Evolutionary conservation across 2,113 vertebrate species (phyloP), one percentile per base, ranked within the genome.

Genomic region (Tetrao urogallus): DNA sequence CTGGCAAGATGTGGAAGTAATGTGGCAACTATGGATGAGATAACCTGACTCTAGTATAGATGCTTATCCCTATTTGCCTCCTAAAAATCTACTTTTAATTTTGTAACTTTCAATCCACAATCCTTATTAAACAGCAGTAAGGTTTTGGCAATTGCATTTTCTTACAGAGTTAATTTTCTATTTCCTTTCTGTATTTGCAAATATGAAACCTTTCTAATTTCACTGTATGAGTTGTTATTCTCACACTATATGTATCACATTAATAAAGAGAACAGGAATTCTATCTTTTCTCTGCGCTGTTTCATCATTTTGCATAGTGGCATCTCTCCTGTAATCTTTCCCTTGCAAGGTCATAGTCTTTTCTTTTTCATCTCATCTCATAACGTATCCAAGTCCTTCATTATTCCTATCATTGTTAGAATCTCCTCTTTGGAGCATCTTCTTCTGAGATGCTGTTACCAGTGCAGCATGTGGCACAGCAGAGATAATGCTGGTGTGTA

Each of bases 81-180:
- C 63, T n/a, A 66, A 64, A 88, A 22, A 88, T 83, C 19, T 42
- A 56, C 45, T 66, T 18, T 36, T 84, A 74, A 80, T 92, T 76
- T 82, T 80, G 8, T 66, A 76, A 70, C 45, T 89, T 93, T 60
- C 74, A 91, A 86, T 60, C 25, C 28, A 7, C 20, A 64, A 0
- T 38, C 50, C 70, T 88, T 73, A 73, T 54, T 73, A 28, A 60
- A 77, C 24, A 56, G 19, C 2, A 1, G 6, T 74, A 78, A 67
- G 19, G 25, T 83, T 86, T 91, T 47, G 22, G 14, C 34, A 40
- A 88, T 83, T 81, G 14, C 8, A 19, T 81, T 88, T 95, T 34
- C 32, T 30, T 81, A 14, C 30, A 74, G 34, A 76, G 19, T 77
- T 88, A 43, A 25, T 21, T 81, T 21, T 71, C 11, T 11, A 76